Conservation (phyloP, 2,113 vertebrate genomes). For the Xyrauchen texanus region DNA sequence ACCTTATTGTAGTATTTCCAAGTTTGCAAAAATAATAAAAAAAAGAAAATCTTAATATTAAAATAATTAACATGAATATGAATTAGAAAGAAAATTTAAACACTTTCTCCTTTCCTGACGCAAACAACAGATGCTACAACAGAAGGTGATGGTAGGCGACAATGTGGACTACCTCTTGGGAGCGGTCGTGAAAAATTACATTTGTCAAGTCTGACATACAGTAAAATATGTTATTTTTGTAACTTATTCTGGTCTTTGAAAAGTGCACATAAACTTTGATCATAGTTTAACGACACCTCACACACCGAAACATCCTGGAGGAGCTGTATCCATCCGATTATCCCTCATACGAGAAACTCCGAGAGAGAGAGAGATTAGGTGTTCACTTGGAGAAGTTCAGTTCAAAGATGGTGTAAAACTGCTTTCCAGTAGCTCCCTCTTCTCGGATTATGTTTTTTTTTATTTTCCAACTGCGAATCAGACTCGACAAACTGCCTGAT, state of each 20-base stretch:
- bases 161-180: slow-evolving; percentile 11
- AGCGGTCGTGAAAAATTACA: slow-evolving; percentile 12
- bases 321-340: too few species aligned
- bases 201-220: slow-evolving; percentile 19
- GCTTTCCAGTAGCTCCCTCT: background rate
- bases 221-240: background rate
- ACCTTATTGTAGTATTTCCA: background rate
- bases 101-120: background rate
- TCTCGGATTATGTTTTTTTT: too few species aligned
- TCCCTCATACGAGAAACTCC: too few species aligned
- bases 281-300: too few species aligned
- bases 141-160: slow-evolving; percentile 39
- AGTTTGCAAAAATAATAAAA: slow-evolving; percentile 6
- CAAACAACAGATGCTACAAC: slow-evolving; percentile 35
- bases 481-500: background rate
- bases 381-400: too few species aligned
- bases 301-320: too few species aligned
- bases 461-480: too few species aligned
- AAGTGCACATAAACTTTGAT: background rate
- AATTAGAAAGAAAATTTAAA: background rate
- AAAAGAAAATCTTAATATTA: slow-evolving; percentile 24
- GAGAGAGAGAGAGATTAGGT: too few species aligned
- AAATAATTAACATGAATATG: slow-evolving; percentile 7
- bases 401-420: too few species aligned
- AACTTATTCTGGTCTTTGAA: background rate